Evolutionary conservation across 2,888 invertebrate genomes (phyloP), one percentile per base, ranked within the genome.

Genomic region (Aphrophora alni): DNA sequence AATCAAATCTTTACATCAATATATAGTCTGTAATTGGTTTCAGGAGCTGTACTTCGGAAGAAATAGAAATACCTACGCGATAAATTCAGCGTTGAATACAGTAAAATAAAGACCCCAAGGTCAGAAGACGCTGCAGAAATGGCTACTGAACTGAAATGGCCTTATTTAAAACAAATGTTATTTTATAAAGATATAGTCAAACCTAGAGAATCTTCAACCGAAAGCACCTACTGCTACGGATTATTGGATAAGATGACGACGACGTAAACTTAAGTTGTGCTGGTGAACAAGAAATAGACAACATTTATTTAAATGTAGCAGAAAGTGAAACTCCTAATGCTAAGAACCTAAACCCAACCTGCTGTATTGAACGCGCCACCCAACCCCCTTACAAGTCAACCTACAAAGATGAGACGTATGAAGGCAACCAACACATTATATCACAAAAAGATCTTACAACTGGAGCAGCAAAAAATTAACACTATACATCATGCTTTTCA

Each of bases 51-150:
- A 38, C 74, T 80, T 17, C 8, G 75, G 38, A 80, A 75, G 28
- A 80, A 80, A 51, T 80, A 38, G 72, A 76, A 80, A 72, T 80
- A 80, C 24, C 51, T 80, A 24, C n/a, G 75, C 12, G 80, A 80
- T 28, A 69, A 75, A 25, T 80, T 76, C 59, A 72, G 70, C 70
- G 51, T 71, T 25, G 80, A 80, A 38, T 70, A 21, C 28, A 74
- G 75, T 25, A 80, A 75, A 70, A 70, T 75, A 38, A 75, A 75
- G 71, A 38, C 69, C 33, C 27, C 70, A 24, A 51, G 80, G 8
- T 80, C 80, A 33, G 78, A 38, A 28, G 80, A 80, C 21, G 70
- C 80, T 24, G 75, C 38, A 10, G 75, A 68, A 7, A 75, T 33
- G 21, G 27, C 75, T 26, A 38, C 14, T 24, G 71, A 75, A 74